Evolutionary conservation across 2,888 invertebrate species (phyloP).

Genomic region (Drosophila picticornis): DNA sequence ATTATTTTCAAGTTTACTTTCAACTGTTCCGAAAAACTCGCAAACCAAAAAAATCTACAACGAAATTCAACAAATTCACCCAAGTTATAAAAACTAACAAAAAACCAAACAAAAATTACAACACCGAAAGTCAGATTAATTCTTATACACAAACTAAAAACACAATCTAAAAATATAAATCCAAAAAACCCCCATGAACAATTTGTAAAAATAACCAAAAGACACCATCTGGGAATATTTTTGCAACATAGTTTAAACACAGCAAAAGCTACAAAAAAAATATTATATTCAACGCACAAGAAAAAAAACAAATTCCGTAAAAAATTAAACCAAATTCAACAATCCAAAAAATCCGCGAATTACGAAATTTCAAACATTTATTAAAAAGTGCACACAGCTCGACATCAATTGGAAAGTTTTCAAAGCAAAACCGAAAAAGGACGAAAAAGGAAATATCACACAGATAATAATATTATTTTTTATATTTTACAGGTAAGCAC

Average conservation of each 20-base stretch:
- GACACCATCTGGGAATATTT: constrained; percentile 38
- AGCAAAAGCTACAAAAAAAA: constrained; percentile 17
- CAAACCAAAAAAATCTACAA: constrained; percentile 22
- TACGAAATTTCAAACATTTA: constrained; percentile 22
- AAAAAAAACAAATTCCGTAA: constrained; percentile 18
- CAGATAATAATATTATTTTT: constrained; percentile 69
- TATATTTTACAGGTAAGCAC: constrained; percentile 78
- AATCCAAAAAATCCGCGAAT: constrained; percentile 20
- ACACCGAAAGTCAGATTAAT: constrained; percentile 81
- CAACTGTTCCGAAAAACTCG: constrained; percentile 46
- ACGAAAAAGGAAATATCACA: constrained; percentile 32
- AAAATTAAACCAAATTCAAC: constrained; percentile 28
- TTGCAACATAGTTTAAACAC: constrained; percentile 45
- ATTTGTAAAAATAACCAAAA: constrained; percentile 44
- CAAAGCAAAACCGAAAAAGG: constrained; percentile 41
- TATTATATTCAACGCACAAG: constrained; percentile 25
- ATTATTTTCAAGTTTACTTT: constrained; percentile 59
- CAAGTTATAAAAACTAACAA: constrained; percentile 52
- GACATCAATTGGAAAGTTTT: constrained; percentile 57
- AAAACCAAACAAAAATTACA: constrained; percentile 37
- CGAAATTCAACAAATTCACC: constrained; percentile 37
- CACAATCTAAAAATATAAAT: constrained; percentile 22
- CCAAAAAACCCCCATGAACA: constrained; percentile 28
- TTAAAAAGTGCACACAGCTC: constrained; percentile 47
- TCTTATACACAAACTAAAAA: constrained; percentile 54